Percentiles rank a stretch among this genome's conserved stretches.
phyloP scores from a whole-genome alignment of 2,797 vertebrate genomes.

The Acanthurus lineatus region DNA sequence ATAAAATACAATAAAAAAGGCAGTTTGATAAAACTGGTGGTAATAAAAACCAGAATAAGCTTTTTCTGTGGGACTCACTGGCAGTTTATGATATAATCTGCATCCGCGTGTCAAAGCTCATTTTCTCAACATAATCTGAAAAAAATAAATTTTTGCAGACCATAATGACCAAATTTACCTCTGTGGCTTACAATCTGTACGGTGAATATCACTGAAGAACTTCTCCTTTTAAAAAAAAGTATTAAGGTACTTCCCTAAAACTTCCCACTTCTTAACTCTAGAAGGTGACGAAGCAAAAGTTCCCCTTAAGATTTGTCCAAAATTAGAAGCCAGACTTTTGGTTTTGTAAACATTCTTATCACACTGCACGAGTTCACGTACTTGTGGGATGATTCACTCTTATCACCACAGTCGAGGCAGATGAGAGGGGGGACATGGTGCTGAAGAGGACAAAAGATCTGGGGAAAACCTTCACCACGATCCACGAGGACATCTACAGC shows the following conservation, averaged over 20 bases:
- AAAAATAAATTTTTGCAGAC: too few species aligned
- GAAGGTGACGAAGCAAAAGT: too few species aligned
- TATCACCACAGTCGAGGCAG: slow-evolving; percentile 77
- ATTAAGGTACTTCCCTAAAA: background rate
- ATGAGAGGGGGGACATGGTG: slow-evolving; percentile 81
- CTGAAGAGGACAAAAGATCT: slow-evolving; percentile 85
- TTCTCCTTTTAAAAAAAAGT: background rate
- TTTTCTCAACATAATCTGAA: too few species aligned
- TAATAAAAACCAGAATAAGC: background rate
- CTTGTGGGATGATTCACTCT: background rate
- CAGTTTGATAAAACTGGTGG: background rate
- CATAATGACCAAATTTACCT: too few species aligned
- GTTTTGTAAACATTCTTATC: background rate
- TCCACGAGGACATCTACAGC: slow-evolving; percentile 85
- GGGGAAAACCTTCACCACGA: slow-evolving; percentile 81
- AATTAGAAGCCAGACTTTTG: background rate
- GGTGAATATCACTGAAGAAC: too few species aligned
- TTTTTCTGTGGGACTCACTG: background rate
- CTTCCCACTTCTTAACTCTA: background rate
- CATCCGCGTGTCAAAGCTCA: too few species aligned
- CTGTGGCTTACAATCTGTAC: too few species aligned
- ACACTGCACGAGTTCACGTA: background rate
- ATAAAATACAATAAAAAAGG: background rate
- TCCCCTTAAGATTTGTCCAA: too few species aligned
- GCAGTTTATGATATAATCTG: background rate